Conservation (phyloP, 2,797 vertebrate genomes). For the Microcaecilia unicolor region DNA sequence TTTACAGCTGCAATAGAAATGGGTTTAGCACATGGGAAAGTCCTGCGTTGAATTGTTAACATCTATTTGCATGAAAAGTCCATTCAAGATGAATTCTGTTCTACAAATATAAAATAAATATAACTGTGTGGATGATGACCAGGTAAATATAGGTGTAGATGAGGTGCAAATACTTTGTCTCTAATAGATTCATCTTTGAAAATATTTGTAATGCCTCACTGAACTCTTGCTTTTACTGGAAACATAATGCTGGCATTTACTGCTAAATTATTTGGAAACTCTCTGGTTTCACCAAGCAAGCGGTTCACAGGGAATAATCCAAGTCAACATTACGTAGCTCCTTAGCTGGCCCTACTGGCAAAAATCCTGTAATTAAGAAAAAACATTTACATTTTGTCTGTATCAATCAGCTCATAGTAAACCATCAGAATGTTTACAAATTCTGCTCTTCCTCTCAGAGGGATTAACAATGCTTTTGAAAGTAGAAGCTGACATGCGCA, state of each 20-base stretch:
- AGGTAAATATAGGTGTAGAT: accelerated
- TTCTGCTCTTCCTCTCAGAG: conserved; percentile 1
- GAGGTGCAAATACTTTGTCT: not conserved
- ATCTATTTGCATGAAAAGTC: no score
- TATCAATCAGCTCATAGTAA: conserved; percentile 8
- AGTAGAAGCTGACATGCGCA: no score
- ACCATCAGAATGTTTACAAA: conserved; percentile 15
- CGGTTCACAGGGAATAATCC: conserved; percentile 45
- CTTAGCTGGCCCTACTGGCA: conserved; percentile 28
- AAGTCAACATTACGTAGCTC: conserved; percentile 46
- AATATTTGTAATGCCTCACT: conserved; percentile 24
- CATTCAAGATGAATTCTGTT: no score
- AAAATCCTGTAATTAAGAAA: conserved; percentile 31
- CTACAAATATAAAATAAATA: no score
- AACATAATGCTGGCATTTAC: conserved; percentile 41
- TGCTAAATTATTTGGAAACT: conserved; percentile 53
- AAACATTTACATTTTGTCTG: conserved; percentile 15
- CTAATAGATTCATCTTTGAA: conserved; percentile 22
- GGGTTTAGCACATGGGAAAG: no score
- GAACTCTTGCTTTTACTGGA: conserved; percentile 23
- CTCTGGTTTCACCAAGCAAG: conserved; percentile 59
- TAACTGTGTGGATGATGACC: accelerated
- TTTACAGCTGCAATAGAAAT: no score
- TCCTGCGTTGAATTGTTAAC: no score
- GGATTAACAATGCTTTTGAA: conserved; percentile 5